Base-by-base conservation (phyloP, 1,140 invertebrate species). In the Pinna nobilis region DNA sequence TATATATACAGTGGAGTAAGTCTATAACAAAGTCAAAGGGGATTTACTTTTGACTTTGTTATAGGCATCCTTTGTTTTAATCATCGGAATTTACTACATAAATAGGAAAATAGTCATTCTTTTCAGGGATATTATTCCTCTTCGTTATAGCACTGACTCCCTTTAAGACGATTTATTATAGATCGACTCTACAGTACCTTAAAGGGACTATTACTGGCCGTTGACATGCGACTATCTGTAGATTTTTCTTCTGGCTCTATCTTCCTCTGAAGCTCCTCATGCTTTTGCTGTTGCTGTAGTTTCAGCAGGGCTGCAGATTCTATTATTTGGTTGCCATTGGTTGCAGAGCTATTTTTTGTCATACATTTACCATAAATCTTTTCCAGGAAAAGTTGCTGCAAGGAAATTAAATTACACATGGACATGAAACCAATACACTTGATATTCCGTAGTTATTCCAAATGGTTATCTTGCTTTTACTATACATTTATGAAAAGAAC, bases 101-200 rank as follows among this genome's bases (percentile, higher is more conserved):
- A n/a, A n/a, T n/a, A n/a, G n/a, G n/a, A n/a, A n/a, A n/a, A n/a
- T n/a, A n/a, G n/a, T n/a, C n/a, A n/a, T n/a, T n/a, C n/a, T n/a
- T n/a, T n/a, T n/a, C n/a, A n/a, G 94, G 86, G 96, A 98, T 89
- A 99, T 96, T 15, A n/a, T n/a, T n/a, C n/a, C n/a, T n/a, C n/a
- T n/a, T n/a, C n/a, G n/a, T 89, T 87, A 95, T 94, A 18, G 97
- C 98, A 90, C 98, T 97, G 5, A 95, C 94, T 30, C 96, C 96
- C 53, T 95, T 91, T 0, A 96, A 98, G 90, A 99, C 97, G 33
- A 98, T 97, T 92, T 99, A 97, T 84, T 70, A 13, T 25, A 66
- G 63, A 64, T 33, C 47, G 0, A 15, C 13, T 32, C 2, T 13
- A 11, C 0, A 33, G 28, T 57, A 86, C 85, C 81, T 86, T 85